Evolutionary conservation across 1,140 invertebrate genomes (phyloP).

Genomic region (Papilio polytes): DNA sequence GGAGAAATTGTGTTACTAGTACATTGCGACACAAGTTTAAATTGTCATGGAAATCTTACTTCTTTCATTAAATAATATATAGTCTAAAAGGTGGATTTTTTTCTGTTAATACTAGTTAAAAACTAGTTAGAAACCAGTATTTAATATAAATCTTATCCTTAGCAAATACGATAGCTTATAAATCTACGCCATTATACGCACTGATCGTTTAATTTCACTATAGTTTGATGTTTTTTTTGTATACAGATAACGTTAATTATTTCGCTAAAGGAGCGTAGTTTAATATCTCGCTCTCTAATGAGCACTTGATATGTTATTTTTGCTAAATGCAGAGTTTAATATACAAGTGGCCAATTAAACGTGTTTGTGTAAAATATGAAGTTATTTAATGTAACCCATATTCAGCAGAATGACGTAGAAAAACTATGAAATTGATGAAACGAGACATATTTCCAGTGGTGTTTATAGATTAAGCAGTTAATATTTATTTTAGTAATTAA

Average conservation of each 20-base stretch:
- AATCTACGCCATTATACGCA: background rate
- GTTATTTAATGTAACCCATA: background rate
- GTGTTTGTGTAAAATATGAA: background rate
- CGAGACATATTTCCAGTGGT: background rate
- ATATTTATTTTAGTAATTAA: background rate
- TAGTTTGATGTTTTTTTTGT: background rate
- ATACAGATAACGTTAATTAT: background rate
- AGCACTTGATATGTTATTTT: background rate
- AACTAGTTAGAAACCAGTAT: too few relatives aligned
- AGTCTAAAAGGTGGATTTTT: too few relatives aligned
- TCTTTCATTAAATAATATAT: too few relatives aligned
- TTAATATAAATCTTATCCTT: background rate
- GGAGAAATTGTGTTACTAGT: too few relatives aligned
- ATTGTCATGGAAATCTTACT: too few relatives aligned
- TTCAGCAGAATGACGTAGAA: background rate
- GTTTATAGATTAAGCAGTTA: background rate
- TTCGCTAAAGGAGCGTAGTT: background rate
- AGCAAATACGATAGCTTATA: background rate
- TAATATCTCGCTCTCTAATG: background rate
- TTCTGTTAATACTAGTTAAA: too few relatives aligned
- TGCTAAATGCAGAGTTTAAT: background rate
- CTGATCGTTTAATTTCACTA: background rate
- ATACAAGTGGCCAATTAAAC: background rate
- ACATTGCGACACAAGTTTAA: too few relatives aligned
- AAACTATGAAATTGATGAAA: background rate